phyloP scores from a whole-genome alignment of 2,113 vertebrate species.

The Hippocampus abdominalis region DNA sequence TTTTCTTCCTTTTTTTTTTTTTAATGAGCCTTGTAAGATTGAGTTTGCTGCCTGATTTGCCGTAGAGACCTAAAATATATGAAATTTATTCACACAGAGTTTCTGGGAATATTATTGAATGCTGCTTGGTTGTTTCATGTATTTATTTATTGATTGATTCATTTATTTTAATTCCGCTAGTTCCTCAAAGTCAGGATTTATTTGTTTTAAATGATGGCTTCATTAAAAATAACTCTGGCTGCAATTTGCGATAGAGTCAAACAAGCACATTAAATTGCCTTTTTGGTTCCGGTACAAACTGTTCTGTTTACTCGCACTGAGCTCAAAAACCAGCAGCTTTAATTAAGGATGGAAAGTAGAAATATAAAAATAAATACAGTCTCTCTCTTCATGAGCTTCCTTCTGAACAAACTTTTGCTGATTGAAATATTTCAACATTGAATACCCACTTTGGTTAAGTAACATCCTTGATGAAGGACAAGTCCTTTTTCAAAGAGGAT shows the following conservation, averaged over 20 bases:
- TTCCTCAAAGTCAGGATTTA: neutral
- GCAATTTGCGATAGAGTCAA: neutral
- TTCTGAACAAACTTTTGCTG: neutral
- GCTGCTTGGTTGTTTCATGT: neutral
- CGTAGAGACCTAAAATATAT: neutral
- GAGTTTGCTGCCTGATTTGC: neutral
- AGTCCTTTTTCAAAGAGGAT: neutral
- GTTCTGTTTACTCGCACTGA: neutral
- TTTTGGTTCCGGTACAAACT: neutral
- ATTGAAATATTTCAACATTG: neutral
- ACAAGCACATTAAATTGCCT: neutral
- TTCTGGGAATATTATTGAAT: neutral
- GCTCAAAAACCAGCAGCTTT: neutral
- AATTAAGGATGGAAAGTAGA: neutral
- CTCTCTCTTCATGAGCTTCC: neutral
- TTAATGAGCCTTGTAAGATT: too few species aligned
- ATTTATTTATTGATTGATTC: too few species aligned
- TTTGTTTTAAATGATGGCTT: slow-evolving; percentile 1
- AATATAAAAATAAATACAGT: neutral
- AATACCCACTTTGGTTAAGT: neutral
- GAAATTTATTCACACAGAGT: neutral
- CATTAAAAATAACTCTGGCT: neutral
- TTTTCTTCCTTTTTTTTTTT: too few species aligned
- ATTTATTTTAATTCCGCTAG: neutral
- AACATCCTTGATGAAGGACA: neutral